Base-by-base conservation (phyloP, 2,113 vertebrate genomes). In the Centrocercus urophasianus region DNA sequence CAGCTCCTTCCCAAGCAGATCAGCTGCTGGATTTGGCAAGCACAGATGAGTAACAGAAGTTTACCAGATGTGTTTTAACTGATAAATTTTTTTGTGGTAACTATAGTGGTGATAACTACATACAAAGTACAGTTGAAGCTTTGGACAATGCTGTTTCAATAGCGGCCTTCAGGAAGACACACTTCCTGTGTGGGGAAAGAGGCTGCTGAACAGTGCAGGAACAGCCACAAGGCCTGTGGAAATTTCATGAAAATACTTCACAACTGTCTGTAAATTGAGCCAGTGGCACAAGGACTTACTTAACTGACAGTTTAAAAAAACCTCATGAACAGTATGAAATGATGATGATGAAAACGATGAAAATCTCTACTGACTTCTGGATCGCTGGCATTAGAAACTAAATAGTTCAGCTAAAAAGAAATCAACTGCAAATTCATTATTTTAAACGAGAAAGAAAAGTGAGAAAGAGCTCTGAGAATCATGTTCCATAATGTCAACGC, bases 401-500 rank as follows among this genome's bases (percentile, higher is more conserved):
- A 64, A 52, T 50, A 64, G 83, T 71, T 92, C 18, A 65, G 52
- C 81, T 91, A 75, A 83, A 63, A 2, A 81, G 83, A 70, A 88
- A 75, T 76, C 81, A 87, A 45, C 83, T 93, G 74, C 66, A 89
- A 92, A 72, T 0, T 3, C 67, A 25, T 47, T 2, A 52, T 83
- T 86, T 64, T 74, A 84, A 84, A 84, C 20, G 34, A 77, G 73
- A 74, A 86, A 63, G 65, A 57, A 88, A 90, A 74, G 57, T 52
- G 57, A 86, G 65, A 38, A 81, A 86, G 73, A 84, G 74, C 66
- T 85, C 66, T 70, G 54, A 69, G 90, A 94, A 78, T 84, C 2
- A 34, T 76, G 47, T 92, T 92, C 94, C 77, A 71, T 64, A 83
- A 70, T 48, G 71, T 82, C 74, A 95, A 79, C 36, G 69, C 48